These are phyloP conservation scores for Onthophagus sagittarius DNA, from an alignment of 2,888 invertebrate genomes.

Conservation along the genomic window DNA sequence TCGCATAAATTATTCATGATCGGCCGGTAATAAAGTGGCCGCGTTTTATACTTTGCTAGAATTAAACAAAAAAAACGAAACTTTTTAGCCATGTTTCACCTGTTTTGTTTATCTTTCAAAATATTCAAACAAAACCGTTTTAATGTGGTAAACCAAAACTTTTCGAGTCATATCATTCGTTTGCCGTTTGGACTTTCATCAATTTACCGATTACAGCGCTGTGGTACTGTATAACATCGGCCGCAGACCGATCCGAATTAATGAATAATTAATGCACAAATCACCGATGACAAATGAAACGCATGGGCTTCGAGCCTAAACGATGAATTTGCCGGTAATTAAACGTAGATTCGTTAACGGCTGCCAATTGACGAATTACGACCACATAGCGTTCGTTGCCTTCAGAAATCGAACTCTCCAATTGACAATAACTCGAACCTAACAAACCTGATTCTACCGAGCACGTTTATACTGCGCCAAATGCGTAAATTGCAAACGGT, in stretches of 20 bases:
- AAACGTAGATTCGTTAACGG: slow-evolving; percentile 33
- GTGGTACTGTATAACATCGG: not conserved
- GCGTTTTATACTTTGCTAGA: slow-evolving; percentile 26
- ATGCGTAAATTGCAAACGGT: not conserved
- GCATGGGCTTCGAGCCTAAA: slow-evolving; percentile 20
- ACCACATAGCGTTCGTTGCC: slow-evolving; percentile 11
- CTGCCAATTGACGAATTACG: slow-evolving; percentile 31
- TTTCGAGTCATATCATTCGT: not conserved
- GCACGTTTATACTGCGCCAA: not conserved
- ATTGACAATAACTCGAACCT: not conserved
- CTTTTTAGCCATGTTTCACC: slow-evolving; percentile 21
- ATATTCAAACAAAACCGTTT: not conserved
- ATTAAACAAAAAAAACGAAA: slow-evolving; percentile 22
- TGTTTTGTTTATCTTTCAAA: slow-evolving; percentile 10
- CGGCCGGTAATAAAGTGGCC: slow-evolving; percentile 32
- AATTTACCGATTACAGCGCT: not conserved
- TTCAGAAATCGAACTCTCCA: not conserved
- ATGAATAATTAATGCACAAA: slow-evolving; percentile 18
- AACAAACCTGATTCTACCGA: not conserved
- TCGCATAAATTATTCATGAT: slow-evolving; percentile 31
- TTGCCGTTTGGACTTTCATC: not conserved
- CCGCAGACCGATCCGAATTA: slow-evolving; percentile 12
- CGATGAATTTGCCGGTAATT: slow-evolving; percentile 35
- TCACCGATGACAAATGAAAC: slow-evolving; percentile 17
- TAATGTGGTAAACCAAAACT: not conserved